Percentiles rank a stretch among this genome's conserved stretches.
Conservation (phyloP, 2,888 invertebrate species). For the Serripes groenlandicus region DNA sequence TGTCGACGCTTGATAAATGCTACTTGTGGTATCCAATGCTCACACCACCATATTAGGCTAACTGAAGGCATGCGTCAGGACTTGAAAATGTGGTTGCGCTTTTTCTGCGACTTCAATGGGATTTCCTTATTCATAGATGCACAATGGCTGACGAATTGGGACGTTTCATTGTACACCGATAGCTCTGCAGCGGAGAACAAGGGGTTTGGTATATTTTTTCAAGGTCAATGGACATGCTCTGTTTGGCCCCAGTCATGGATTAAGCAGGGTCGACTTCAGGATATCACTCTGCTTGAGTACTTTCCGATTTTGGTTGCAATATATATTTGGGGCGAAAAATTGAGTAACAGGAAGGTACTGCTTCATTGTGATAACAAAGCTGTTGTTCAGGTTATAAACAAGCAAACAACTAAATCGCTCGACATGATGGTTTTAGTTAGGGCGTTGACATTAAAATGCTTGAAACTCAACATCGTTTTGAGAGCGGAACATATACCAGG, state of each 20-base stretch:
- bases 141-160: slow-evolving; percentile 43
- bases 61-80: slow-evolving; percentile 31
- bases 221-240: too few species aligned
- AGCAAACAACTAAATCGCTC: slow-evolving; percentile 41
- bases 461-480: slow-evolving; percentile 31
- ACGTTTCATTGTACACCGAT: slow-evolving; percentile 39
- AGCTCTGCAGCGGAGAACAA: slow-evolving; percentile 32
- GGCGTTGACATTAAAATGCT: slow-evolving; percentile 32
- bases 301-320: slow-evolving; percentile 35
- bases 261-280: slow-evolving; percentile 7
- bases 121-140: slow-evolving; percentile 38
- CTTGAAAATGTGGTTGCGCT: slow-evolving; percentile 35
- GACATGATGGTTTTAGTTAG: slow-evolving; percentile 34
- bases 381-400: slow-evolving; percentile 38
- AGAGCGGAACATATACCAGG: slow-evolving; percentile 34
- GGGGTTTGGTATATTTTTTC: slow-evolving; percentile 39
- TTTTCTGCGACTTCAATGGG: slow-evolving; percentile 45
- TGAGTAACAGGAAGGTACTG: slow-evolving; percentile 38
- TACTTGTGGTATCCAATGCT: slow-evolving; percentile 45
- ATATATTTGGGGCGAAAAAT: slow-evolving; percentile 30
- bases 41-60: slow-evolving; percentile 44
- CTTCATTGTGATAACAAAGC: slow-evolving; percentile 45
- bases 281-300: slow-evolving; percentile 45
- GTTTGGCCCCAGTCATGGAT: slow-evolving; percentile 41
- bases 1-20: slow-evolving; percentile 43